Percentiles rank a stretch among this genome's conserved stretches.
phyloP scores from a whole-genome alignment of 2,888 invertebrate species.

The Drosophila robusta region DNA sequence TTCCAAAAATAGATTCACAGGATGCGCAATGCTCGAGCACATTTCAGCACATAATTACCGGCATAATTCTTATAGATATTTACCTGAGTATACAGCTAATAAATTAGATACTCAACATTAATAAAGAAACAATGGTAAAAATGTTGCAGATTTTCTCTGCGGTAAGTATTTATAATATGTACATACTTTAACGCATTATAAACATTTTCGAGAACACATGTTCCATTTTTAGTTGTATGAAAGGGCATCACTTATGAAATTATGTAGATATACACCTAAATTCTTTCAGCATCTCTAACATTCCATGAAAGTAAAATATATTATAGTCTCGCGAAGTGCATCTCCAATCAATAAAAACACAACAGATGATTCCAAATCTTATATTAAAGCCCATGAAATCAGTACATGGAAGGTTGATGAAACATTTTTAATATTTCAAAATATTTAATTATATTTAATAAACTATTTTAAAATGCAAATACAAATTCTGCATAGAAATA shows the following conservation, averaged over 20 bases:
- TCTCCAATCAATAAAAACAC: too few relatives aligned
- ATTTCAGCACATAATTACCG: constrained; percentile 72
- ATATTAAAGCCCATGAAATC: too few relatives aligned
- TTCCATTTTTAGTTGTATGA: neutral
- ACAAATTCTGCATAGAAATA: too few relatives aligned
- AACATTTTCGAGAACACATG: neutral
- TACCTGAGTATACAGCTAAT: constrained; percentile 34
- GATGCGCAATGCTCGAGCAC: constrained; percentile 38
- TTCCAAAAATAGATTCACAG: constrained; percentile 46
- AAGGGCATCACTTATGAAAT: neutral
- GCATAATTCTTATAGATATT: constrained; percentile 40
- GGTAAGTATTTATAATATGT: neutral
- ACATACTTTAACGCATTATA: neutral
- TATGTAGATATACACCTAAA: neutral
- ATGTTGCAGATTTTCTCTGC: constrained; percentile 9
- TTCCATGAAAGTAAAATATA: neutral
- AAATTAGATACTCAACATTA: constrained; percentile 45
- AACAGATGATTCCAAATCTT: too few relatives aligned
- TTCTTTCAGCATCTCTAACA: neutral
- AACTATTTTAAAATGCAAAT: too few relatives aligned
- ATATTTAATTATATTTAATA: too few relatives aligned
- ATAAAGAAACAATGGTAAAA: constrained; percentile 30
- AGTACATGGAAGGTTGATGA: too few relatives aligned
- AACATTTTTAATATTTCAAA: too few relatives aligned
- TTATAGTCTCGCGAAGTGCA: too few relatives aligned